A percentile compares a stretch with the other conserved stretches of the same genome.
These are phyloP conservation scores for Halichoeres trimaculatus DNA, from an alignment of 2,113 vertebrate genomes.

Conservation along the genomic window DNA sequence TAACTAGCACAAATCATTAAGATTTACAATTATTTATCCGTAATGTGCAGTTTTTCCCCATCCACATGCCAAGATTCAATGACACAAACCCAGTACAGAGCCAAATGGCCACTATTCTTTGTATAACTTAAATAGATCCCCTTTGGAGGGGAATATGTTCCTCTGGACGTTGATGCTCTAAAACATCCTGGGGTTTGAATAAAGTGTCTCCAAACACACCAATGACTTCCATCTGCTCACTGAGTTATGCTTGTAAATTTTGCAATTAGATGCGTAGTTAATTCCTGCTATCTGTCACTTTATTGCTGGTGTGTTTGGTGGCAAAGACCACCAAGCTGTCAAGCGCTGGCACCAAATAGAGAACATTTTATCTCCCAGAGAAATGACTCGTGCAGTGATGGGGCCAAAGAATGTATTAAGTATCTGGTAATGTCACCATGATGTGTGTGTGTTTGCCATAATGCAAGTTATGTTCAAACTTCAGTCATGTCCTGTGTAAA, in stretches of 20 bases:
- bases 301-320: slow-evolving; percentile 55
- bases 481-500: slow-evolving; percentile 10
- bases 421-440: slow-evolving; percentile 33
- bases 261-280: slow-evolving; percentile 74
- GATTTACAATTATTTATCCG: not conserved
- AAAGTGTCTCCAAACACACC: slow-evolving; percentile 55
- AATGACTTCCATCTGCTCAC: slow-evolving; percentile 74
- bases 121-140: slow-evolving; percentile 58
- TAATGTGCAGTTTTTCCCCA: slow-evolving; percentile 16
- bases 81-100: slow-evolving; percentile 39
- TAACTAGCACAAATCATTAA: not conserved
- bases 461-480: slow-evolving; percentile 17
- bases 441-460: not conserved
- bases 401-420: slow-evolving; percentile 41
- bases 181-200: slow-evolving; percentile 53
- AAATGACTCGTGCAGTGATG: slow-evolving; percentile 47
- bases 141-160: slow-evolving; percentile 44
- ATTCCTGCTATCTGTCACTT: slow-evolving; percentile 66
- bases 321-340: slow-evolving; percentile 71
- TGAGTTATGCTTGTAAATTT: slow-evolving; percentile 68
- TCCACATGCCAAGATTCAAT: slow-evolving; percentile 38
- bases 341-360: slow-evolving; percentile 51
- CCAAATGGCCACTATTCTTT: slow-evolving; percentile 60
- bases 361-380: slow-evolving; percentile 63
- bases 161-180: slow-evolving; percentile 44